Conservation (phyloP, 2,888 invertebrate species). For the Ceramica pisi region DNA sequence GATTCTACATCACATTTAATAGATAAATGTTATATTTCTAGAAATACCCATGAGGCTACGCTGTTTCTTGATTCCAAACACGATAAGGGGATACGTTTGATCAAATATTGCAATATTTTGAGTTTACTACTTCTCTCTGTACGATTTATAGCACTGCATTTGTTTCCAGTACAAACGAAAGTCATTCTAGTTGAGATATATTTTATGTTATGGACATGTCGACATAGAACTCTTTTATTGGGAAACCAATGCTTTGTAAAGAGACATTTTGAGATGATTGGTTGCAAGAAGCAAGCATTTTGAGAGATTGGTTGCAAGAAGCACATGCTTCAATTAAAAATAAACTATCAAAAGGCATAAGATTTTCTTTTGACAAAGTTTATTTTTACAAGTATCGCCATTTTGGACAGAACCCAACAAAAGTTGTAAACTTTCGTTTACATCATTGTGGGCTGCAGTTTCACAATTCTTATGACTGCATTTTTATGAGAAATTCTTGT, state of each 20-base stretch:
- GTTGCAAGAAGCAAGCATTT: neutral
- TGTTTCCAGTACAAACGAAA: neutral
- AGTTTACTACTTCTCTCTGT: neutral
- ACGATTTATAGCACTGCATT: neutral
- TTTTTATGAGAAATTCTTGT: neutral
- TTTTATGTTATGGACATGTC: neutral
- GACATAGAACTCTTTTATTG: neutral
- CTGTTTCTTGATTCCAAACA: neutral
- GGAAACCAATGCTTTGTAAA: neutral
- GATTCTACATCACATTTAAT: neutral
- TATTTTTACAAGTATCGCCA: conserved; percentile 9
- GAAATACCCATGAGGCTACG: neutral
- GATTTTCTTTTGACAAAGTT: conserved; percentile 24
- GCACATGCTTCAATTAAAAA: neutral
- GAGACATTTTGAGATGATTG: conserved; percentile 1
- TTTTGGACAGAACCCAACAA: conserved; percentile 46
- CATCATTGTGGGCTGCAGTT: conserved; percentile 15
- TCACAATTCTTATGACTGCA: conserved; percentile 5
- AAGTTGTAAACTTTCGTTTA: conserved; percentile 24
- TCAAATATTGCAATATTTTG: conserved; percentile 6
- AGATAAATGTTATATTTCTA: neutral
- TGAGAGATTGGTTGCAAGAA: neutral
- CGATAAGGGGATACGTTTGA: neutral
- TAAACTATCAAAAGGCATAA: neutral
- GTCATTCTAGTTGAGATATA: neutral